Evolutionary conservation across 1,140 invertebrate genomes (phyloP).

Genomic region (Spodoptera frugiperda): DNA sequence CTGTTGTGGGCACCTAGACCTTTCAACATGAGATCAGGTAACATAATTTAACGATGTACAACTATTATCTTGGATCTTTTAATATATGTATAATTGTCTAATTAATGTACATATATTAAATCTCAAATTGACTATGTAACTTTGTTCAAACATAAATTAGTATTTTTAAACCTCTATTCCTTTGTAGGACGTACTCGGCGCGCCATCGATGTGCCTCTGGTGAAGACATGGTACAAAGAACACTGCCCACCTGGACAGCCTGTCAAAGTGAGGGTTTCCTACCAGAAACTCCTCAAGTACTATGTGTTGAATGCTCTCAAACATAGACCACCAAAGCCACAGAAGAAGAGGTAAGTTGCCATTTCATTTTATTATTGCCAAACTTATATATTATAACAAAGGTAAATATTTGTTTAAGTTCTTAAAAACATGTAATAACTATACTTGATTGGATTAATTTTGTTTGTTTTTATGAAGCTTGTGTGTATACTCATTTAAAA

Average conservation of each 20-base stretch:
- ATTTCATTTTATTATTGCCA: too few species aligned
- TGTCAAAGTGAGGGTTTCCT: conserved; percentile 99
- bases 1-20: conserved; percentile 99
- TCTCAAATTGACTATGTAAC: too few species aligned
- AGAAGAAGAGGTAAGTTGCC: conserved; percentile 95
- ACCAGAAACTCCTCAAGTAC: conserved; percentile 99
- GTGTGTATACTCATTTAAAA: background rate
- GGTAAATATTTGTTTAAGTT: too few species aligned
- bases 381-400: too few species aligned
- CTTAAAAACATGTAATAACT: background rate
- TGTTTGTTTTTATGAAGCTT: too few species aligned
- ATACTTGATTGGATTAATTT: too few species aligned
- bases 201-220: conserved; percentile 98
- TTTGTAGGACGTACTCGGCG: conserved; percentile 91
- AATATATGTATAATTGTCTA: too few species aligned
- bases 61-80: too few species aligned
- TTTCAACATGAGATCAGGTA: conserved; percentile 97
- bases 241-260: conserved; percentile 99
- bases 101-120: too few species aligned
- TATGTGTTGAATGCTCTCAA: conserved; percentile 99
- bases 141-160: too few species aligned
- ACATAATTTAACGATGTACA: too few species aligned
- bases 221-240: conserved; percentile 99
- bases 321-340: conserved; percentile 98
- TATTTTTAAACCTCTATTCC: conserved; percentile 33